phyloP scores from a whole-genome alignment of 2,888 invertebrate genomes.

The Andrena minutula region DNA sequence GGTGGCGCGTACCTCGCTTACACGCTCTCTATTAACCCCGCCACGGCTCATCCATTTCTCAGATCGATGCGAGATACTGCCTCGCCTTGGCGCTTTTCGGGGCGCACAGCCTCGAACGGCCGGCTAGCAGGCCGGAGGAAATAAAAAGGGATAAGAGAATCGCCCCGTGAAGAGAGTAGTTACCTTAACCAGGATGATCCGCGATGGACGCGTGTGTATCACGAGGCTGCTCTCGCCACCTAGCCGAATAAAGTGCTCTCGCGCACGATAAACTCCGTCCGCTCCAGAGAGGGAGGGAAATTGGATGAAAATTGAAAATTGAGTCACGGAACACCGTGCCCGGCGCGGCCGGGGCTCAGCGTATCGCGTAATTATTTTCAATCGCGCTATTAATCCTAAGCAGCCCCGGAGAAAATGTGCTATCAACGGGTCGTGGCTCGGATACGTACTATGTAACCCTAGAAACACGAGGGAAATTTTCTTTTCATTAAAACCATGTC shows the following conservation, averaged over 20 bases:
- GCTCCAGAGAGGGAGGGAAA: conserved; percentile 20
- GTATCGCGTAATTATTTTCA: conserved; percentile 47
- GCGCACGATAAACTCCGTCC: conserved; percentile 32
- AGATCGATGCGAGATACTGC: conserved; percentile 69
- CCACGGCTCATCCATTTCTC: conserved; percentile 67
- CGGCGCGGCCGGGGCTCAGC: not conserved
- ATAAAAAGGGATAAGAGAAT: conserved; percentile 25
- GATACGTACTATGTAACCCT: not conserved
- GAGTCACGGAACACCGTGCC: conserved; percentile 36
- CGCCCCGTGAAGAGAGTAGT: conserved; percentile 24
- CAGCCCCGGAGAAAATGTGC: not conserved
- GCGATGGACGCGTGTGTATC: conserved; percentile 43
- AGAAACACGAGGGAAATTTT: not conserved
- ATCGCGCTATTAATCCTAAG: conserved; percentile 23
- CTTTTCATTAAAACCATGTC: not conserved
- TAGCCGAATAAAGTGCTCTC: conserved; percentile 14
- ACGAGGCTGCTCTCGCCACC: conserved; percentile 16
- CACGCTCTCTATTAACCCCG: conserved; percentile 72
- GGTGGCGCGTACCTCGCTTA: conserved; percentile 62
- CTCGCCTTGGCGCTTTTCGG: conserved; percentile 36
- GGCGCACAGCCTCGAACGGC: conserved; percentile 10
- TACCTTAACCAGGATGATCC: conserved; percentile 36
- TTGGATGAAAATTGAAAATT: conserved; percentile 59
- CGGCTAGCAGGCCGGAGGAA: conserved; percentile 16
- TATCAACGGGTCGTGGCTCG: not conserved